Conservation (phyloP, 2,797 vertebrate species). For the Myiothlypis coronata region DNA sequence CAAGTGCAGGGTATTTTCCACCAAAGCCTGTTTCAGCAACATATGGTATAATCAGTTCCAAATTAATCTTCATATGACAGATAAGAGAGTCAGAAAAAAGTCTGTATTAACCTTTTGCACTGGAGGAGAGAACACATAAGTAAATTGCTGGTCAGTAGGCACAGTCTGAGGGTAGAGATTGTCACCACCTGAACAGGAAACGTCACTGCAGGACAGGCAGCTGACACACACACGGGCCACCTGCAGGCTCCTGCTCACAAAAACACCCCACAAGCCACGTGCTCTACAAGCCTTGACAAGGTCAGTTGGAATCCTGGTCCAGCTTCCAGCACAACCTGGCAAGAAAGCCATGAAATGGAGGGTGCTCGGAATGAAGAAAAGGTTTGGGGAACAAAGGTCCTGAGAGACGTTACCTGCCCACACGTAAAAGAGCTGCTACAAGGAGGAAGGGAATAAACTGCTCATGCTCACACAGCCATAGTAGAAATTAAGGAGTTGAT, state of each 20-base stretch:
- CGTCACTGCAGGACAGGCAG: neutral
- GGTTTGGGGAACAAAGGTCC: neutral
- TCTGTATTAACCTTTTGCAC: neutral
- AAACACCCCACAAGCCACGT: rapidly evolving
- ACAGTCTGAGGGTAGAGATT: rapidly evolving
- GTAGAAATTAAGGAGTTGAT: neutral
- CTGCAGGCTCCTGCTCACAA: neutral
- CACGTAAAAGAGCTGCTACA: neutral
- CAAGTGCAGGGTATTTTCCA: neutral
- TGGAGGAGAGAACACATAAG: neutral
- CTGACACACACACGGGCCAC: neutral
- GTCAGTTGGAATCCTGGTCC: neutral
- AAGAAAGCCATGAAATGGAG: neutral
- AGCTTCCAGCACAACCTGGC: neutral
- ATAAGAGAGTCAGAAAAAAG: neutral
- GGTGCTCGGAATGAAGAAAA: neutral
- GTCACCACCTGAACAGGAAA: rapidly evolving
- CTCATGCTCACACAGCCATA: neutral
- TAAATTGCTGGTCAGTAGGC: rapidly evolving
- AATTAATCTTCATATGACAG: neutral
- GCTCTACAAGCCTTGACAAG: neutral
- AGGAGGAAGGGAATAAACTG: neutral
- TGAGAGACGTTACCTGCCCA: rapidly evolving
- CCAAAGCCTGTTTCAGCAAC: neutral
- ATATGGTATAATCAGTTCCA: neutral